Base-by-base conservation (phyloP, 2,113 vertebrate species). In the Phrynosoma platyrhinos region DNA sequence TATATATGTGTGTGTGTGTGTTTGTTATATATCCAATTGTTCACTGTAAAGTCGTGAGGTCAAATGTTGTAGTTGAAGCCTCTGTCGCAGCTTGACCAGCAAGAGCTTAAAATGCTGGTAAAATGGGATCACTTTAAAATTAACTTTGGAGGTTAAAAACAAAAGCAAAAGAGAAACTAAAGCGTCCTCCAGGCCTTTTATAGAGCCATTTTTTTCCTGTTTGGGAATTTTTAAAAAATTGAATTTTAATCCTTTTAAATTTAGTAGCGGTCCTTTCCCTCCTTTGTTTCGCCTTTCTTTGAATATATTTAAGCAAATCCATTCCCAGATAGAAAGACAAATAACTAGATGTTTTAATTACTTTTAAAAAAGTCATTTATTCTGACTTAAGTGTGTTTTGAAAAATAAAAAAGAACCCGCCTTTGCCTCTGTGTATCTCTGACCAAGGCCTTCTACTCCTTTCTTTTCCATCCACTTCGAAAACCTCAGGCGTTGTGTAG, bases 111-210 rank as follows among this genome's bases (percentile, higher is more conserved):
- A 83, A 58, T 9, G 21, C 21, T 88, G 88, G 74, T 87, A 89
- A 92, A 93, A 89, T 77, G 90, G 87, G 91, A 89, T 89, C 79
- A 89, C 74, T 80, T 90, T 78, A 93, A 90, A 92, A 94, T 69
- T 52, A n/a, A 52, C 47, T 79, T 69, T 79, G 1, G 2, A 10
- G 20, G 40, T 6, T 18, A 14, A 21, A 53, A 72, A 74, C 18
- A 16, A n/a, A 52, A 55, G 95, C 94, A 87, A 92, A 91, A 90
- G 90, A 92, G 64, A 64, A 47, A 89, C 93, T n/a, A 30, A 71
- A 71, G 9, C 68, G 18, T 62, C 58, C 14, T 16, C 4, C 58
- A 62, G 1, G 3, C 18, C 58, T 16, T 13, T 62, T 14, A 3
- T 14, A 62, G 13, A 62, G 10, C 58, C 58, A 16, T 16, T 62